Conservation (phyloP, 2,888 invertebrate genomes). For the Stegophylla sp. region DNA sequence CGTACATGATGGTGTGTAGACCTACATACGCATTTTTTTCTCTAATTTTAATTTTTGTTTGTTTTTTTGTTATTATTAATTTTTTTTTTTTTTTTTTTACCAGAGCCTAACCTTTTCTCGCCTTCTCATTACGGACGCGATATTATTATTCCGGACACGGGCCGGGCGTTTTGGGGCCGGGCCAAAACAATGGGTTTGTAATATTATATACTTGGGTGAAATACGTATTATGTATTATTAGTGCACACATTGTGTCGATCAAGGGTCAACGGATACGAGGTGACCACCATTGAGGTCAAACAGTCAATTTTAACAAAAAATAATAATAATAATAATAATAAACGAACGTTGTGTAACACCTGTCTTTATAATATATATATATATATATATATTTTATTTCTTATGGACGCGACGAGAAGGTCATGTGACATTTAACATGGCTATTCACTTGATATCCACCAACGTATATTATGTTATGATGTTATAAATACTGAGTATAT, state of each 20-base stretch:
- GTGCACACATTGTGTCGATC: conserved; percentile 30
- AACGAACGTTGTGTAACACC: conserved; percentile 15
- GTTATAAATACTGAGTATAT: background rate
- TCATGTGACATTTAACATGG: conserved; percentile 48
- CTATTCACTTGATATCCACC: conserved; percentile 20
- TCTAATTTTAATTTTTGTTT: conserved; percentile 23
- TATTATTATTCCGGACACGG: conserved; percentile 39
- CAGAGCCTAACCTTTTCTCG: conserved; percentile 10
- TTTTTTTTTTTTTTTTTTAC: background rate
- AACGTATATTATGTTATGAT: conserved; percentile 25
- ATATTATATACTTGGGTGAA: background rate
- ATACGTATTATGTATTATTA: conserved; percentile 7
- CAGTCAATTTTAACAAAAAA: conserved; percentile 32
- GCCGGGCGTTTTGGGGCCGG: conserved; percentile 25
- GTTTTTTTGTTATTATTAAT: too few species aligned
- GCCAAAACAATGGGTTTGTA: conserved; percentile 41
- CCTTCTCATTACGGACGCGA: conserved; percentile 3
- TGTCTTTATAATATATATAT: background rate
- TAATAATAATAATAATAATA: conserved; percentile 22
- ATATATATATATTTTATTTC: conserved; percentile 21
- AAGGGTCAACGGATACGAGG: conserved; percentile 46
- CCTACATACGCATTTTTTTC: conserved; percentile 29
- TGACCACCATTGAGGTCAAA: conserved; percentile 42
- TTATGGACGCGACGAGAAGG: conserved; percentile 40
- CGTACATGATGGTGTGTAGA: conserved; percentile 13